A percentile compares a stretch with the other conserved stretches of the same genome.
Evolutionary conservation across 2,113 vertebrate genomes (phyloP).

Genomic region (Erythrocercus mccallii): DNA sequence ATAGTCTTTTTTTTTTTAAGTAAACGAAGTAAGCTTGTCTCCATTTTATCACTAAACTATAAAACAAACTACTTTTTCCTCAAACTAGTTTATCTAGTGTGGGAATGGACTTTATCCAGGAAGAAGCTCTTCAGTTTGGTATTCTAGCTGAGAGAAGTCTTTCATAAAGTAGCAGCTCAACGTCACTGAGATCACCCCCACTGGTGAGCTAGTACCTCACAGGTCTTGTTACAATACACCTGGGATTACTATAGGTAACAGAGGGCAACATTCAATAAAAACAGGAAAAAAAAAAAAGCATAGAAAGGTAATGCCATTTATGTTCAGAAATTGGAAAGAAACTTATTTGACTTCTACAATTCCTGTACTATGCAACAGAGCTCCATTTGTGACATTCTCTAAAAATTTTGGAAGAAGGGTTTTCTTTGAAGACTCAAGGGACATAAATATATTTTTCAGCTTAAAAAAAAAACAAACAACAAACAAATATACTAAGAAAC

Average conservation of each 20-base stretch:
- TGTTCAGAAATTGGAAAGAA: background rate
- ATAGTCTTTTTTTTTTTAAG: background rate
- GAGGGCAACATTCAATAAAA: background rate
- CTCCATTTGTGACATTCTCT: background rate
- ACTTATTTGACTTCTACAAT: background rate
- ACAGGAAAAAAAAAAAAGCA: background rate
- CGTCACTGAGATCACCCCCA: background rate
- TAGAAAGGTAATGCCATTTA: background rate
- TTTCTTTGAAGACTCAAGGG: conserved; percentile 12
- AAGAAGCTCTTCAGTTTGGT: background rate
- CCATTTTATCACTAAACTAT: background rate
- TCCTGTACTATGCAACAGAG: background rate
- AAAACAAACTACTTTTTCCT: background rate
- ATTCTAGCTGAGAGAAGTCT: background rate
- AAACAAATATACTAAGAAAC: background rate
- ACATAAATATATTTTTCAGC: conserved; percentile 32
- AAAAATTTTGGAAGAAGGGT: background rate
- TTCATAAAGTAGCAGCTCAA: background rate
- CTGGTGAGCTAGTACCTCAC: background rate
- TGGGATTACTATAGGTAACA: background rate
- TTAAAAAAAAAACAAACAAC: background rate
- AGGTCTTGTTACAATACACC: background rate
- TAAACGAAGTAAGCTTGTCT: background rate
- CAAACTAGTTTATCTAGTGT: background rate
- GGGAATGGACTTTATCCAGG: background rate